phyloP scores from a whole-genome alignment of 2,113 vertebrate species.

The Dolichotis patagonum region DNA sequence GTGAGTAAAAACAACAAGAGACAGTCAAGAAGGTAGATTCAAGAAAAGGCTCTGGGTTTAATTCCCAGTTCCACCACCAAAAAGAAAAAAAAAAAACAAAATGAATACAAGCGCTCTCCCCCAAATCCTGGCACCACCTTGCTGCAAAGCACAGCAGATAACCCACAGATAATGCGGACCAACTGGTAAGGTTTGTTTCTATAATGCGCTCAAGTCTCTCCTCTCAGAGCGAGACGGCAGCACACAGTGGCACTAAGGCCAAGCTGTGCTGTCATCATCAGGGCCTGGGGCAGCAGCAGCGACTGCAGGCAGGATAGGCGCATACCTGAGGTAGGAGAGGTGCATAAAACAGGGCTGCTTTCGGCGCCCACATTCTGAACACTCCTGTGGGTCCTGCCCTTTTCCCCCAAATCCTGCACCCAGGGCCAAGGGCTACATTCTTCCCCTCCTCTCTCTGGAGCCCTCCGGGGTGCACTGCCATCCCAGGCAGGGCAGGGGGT shows the following conservation, averaged over 20 bases:
- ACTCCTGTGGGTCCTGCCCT: neutral
- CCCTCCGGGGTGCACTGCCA: neutral
- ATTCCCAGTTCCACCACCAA: neutral
- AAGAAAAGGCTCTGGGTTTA: neutral
- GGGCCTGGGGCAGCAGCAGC: neutral
- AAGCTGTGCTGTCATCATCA: fast-evolving
- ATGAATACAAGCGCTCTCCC: neutral
- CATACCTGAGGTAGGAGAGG: no score
- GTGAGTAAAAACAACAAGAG: neutral
- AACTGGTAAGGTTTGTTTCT: neutral
- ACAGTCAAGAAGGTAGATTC: neutral
- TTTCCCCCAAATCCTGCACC: neutral
- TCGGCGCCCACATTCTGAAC: fast-evolving
- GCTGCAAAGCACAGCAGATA: neutral
- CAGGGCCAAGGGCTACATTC: neutral
- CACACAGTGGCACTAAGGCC: fast-evolving
- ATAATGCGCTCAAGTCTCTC: fast-evolving
- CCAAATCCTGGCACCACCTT: neutral
- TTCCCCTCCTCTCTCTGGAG: neutral
- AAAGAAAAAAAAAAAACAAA: neutral
- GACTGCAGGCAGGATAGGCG: fast-evolving
- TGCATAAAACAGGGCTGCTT: no score
- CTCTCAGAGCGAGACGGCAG: neutral
- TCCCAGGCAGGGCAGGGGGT: neutral
- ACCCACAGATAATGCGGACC: no score